Conservation (phyloP, 2,797 vertebrate genomes). For the Darevskia mixta region DNA sequence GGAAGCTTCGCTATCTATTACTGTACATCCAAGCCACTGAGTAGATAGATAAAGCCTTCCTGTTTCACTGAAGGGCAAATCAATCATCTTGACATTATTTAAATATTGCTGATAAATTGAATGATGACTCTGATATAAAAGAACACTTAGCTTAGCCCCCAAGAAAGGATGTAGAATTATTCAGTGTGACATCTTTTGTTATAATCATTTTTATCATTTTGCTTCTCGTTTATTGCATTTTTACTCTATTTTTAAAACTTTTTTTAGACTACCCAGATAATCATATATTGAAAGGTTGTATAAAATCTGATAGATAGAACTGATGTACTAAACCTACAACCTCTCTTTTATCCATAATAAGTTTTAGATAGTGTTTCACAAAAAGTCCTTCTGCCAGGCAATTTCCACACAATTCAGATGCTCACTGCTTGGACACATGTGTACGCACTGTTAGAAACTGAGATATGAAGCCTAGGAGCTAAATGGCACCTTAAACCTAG, state of each 20-base stretch:
- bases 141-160: neutral
- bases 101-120: neutral
- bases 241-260: neutral
- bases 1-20: neutral
- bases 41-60: neutral
- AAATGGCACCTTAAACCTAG: too few species aligned
- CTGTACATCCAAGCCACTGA: neutral
- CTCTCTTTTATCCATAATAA: too few species aligned
- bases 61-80: neutral
- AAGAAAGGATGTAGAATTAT: neutral
- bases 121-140: neutral
- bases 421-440: neutral
- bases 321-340: neutral
- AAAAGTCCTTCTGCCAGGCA: neutral
- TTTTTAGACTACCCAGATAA: neutral
- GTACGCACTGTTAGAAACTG: too few species aligned
- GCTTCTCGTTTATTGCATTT: too few species aligned
- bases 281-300: neutral
- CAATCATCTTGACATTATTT: slow-evolving; percentile 2
- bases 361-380: neutral
- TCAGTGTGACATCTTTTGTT: neutral
- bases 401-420: neutral
- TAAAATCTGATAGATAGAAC: neutral
- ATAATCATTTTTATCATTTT: neutral
- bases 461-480: too few species aligned